phyloP scores from a whole-genome alignment of 2,888 invertebrate species.

The Scaptomyza flava region DNA sequence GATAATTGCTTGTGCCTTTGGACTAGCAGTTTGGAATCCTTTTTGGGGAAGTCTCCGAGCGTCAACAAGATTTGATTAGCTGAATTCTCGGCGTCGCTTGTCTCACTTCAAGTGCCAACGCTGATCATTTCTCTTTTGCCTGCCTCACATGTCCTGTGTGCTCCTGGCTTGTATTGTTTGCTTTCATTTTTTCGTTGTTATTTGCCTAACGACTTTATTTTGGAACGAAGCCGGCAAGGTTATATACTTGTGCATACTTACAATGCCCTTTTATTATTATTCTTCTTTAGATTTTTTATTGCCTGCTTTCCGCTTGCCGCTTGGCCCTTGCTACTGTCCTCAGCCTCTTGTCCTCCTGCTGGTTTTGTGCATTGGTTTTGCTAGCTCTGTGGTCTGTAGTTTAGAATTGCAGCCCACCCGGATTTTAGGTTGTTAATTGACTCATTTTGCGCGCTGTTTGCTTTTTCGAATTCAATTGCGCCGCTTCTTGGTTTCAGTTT shows the following conservation, averaged over 20 bases:
- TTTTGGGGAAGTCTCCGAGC: constrained; percentile 6
- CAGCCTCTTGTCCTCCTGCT: constrained; percentile 53
- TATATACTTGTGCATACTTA: constrained; percentile 9
- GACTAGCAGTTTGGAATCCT: constrained; percentile 31
- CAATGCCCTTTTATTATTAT: constrained; percentile 40
- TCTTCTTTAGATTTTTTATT: too few species aligned
- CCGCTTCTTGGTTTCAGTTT: constrained; percentile 16
- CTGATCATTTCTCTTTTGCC: constrained; percentile 39
- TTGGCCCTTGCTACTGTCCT: neutral
- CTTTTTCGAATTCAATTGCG: constrained; percentile 63
- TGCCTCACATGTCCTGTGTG: constrained; percentile 21
- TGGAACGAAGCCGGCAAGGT: constrained; percentile 54
- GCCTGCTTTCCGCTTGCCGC: too few species aligned
- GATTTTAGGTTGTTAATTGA: constrained; percentile 60
- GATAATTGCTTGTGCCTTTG: constrained; percentile 56
- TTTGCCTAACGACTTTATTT: constrained; percentile 71
- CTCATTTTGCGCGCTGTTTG: constrained; percentile 73
- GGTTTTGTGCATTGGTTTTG: constrained; percentile 60
- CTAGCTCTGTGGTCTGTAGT: constrained; percentile 44
- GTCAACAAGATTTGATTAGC: constrained; percentile 72
- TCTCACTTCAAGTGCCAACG: constrained; percentile 65
- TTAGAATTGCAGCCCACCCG: constrained; percentile 9
- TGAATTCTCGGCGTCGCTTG: constrained; percentile 57
- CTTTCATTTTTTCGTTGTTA: constrained; percentile 36
- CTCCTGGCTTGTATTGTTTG: constrained; percentile 41